Evolutionary conservation across 2,888 invertebrate species (phyloP), one percentile per base, ranked within the genome.

Genomic region (Chrysopilus asiliformis): DNA sequence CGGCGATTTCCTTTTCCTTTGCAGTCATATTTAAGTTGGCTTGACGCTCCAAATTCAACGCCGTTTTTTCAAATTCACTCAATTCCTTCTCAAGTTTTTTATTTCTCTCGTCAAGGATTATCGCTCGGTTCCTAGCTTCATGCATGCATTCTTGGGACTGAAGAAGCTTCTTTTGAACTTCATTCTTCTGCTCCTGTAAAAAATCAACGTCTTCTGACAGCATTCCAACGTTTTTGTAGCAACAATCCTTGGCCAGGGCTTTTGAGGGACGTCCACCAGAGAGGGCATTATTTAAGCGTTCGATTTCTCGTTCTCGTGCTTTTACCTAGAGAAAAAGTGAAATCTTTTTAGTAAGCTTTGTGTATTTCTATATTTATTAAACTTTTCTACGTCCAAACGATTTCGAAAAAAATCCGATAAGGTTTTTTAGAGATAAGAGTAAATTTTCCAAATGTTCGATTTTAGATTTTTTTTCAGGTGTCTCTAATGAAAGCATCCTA

Each of bases 71-170:
- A 32, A 84, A 71, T 53, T 80, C 79, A 44, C 71, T 68, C 43
- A 84, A 53, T 56, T 83, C 79, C 40, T 74, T 72, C 57, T 82
- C 76, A 34, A 85, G 56, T 39, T 65, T 65, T 52, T 74, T 74
- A 50, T 83, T 84, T 47, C 74, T 70, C 45, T 80, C 79, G n/a
- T 81, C 80, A 35, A 83, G 66, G 50, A 68, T 68, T 28, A 84
- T 60, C 4, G 84, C 83, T 45, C 78, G 65, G 29, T 77, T 66
- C 82, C 84, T 84, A 4, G 84, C 85, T 55, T 84, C 83, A 57
- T 85, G 85, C 60, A 61, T 61, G 41, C 54, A 50, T 24, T 57
- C 53, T 38, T 59, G 53, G 36, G 49, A 57, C 8, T 58, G 57
- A 1, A 48, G 52, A 22, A 58, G 45, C 38, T 57, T 55, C n/a